Evolutionary conservation across 2,113 vertebrate species (phyloP).

Genomic region (Platichthys flesus): DNA sequence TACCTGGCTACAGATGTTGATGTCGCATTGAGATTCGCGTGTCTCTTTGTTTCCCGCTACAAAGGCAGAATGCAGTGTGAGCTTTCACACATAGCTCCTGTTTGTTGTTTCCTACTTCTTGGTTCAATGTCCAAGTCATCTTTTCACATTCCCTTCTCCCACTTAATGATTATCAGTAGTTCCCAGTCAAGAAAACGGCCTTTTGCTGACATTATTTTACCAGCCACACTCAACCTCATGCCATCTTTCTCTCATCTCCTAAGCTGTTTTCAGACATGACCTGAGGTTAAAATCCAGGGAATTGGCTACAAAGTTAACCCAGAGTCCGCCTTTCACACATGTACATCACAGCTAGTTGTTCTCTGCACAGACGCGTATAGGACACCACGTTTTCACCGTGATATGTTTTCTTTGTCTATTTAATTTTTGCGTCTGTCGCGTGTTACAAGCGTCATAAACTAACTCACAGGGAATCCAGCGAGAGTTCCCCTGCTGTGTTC

Average conservation of each 20-base stretch:
- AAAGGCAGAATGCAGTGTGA: slow-evolving; percentile 50
- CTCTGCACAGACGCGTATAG: too few species aligned
- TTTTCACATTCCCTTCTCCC: slow-evolving; percentile 8
- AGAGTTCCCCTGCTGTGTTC: too few species aligned
- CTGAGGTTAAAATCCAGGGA: too few species aligned
- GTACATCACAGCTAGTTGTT: too few species aligned
- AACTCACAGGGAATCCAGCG: too few species aligned
- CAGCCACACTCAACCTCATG: slow-evolving; percentile 14
- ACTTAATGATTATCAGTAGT: slow-evolving; percentile 28
- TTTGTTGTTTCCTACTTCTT: slow-evolving; percentile 26
- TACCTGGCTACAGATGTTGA: slow-evolving; percentile 26
- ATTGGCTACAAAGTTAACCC: too few species aligned
- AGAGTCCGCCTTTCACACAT: too few species aligned
- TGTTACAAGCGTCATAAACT: too few species aligned
- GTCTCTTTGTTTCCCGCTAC: slow-evolving; percentile 26
- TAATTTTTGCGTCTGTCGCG: too few species aligned
- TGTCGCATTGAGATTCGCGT: slow-evolving; percentile 31
- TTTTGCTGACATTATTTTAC: slow-evolving; percentile 11
- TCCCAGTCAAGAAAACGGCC: slow-evolving; percentile 21
- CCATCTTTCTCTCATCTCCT: slow-evolving; percentile 16
- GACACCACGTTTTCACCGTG: too few species aligned
- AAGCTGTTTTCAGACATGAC: neutral
- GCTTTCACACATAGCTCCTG: slow-evolving; percentile 55
- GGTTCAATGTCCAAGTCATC: slow-evolving; percentile 11
- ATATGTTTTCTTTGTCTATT: too few species aligned